Evolutionary conservation across 2,113 vertebrate species (phyloP).

Genomic region (Pseudorectes ferrugineus): DNA sequence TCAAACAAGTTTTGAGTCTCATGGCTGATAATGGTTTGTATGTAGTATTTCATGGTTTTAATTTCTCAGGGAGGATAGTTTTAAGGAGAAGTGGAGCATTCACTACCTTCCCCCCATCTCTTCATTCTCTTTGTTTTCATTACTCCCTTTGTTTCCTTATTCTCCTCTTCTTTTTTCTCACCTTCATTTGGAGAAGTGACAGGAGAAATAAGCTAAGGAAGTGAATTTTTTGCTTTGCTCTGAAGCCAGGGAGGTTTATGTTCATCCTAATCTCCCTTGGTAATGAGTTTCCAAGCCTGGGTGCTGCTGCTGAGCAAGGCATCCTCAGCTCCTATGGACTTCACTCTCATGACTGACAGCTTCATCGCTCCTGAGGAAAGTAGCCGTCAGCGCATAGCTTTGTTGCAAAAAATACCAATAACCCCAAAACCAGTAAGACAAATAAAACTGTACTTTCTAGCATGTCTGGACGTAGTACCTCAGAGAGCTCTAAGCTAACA

Average conservation of each 20-base stretch:
- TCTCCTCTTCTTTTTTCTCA: neutral
- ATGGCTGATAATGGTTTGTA: neutral
- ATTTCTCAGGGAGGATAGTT: neutral
- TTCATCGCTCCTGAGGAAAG: neutral
- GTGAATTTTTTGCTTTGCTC: neutral
- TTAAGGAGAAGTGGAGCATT: neutral
- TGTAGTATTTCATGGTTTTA: neutral
- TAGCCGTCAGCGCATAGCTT: neutral
- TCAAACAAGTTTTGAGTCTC: neutral
- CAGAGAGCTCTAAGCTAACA: neutral
- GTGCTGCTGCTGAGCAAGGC: neutral
- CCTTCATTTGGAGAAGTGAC: neutral
- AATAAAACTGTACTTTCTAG: neutral
- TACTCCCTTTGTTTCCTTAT: neutral
- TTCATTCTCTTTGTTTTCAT: neutral
- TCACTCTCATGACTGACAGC: neutral
- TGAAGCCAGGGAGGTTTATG: neutral
- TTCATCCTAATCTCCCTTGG: neutral
- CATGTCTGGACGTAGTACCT: neutral
- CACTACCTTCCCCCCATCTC: neutral
- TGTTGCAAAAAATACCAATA: neutral
- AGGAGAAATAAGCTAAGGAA: neutral
- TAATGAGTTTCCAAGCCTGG: neutral
- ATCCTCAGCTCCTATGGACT: neutral
- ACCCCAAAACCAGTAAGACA: neutral